A percentile compares a stretch with the other conserved stretches of the same genome.
These are phyloP conservation scores for Cheilosia variabilis DNA, from an alignment of 2,888 invertebrate species.

Conservation along the genomic window DNA sequence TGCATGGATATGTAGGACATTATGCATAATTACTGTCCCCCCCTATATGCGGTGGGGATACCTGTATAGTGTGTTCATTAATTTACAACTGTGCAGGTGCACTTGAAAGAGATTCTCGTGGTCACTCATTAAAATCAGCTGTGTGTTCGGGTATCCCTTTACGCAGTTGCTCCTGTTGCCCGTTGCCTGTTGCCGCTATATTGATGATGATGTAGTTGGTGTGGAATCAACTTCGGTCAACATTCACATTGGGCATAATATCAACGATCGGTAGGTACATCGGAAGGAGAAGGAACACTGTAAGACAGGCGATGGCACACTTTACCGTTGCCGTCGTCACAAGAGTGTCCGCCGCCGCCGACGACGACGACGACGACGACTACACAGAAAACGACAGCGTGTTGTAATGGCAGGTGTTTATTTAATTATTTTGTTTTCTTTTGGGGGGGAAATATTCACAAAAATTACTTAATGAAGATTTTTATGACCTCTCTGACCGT, in stretches of 20 bases:
- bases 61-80: constrained; percentile 53
- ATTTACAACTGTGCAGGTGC: constrained; percentile 73
- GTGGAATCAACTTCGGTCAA: constrained; percentile 44
- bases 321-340: constrained; percentile 65
- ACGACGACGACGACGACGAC: constrained; percentile 21
- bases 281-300: constrained; percentile 43
- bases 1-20: constrained; percentile 46
- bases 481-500: constrained; percentile 65
- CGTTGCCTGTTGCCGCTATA: constrained; percentile 9
- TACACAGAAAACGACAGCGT: constrained; percentile 28
- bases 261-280: constrained; percentile 28
- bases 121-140: constrained; percentile 74
- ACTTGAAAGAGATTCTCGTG: constrained; percentile 65
- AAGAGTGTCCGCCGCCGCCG: constrained; percentile 32
- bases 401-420: constrained; percentile 74
- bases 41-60: constrained; percentile 4
- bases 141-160: constrained; percentile 53
- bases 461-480: constrained; percentile 71
- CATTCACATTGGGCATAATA: constrained; percentile 62
- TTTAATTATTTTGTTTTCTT: constrained; percentile 72
- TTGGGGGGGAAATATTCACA: constrained; percentile 58
- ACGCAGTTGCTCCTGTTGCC: constrained; percentile 24
- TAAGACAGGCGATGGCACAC: constrained; percentile 71
- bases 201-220: constrained; percentile 51
- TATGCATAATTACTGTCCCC: constrained; percentile 56